A percentile compares a stretch with the other conserved stretches of the same genome.
phyloP scores from a whole-genome alignment of 2,113 vertebrate genomes.

The Columba janthina region DNA sequence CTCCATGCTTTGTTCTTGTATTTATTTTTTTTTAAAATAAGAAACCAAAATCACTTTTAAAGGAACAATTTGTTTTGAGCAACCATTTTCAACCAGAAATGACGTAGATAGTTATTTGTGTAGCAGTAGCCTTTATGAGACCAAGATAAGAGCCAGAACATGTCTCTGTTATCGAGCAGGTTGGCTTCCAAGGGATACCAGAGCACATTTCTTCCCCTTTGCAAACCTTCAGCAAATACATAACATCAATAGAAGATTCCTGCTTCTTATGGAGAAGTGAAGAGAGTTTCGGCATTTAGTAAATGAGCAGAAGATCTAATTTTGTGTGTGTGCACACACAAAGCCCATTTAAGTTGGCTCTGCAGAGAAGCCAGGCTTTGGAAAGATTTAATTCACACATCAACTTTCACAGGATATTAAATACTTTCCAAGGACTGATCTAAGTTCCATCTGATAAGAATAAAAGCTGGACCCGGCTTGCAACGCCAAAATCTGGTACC shows the following conservation, averaged over 20 bases:
- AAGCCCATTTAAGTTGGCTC: not conserved
- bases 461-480: not conserved
- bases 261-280: not conserved
- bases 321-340: not conserved
- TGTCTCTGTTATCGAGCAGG: not conserved
- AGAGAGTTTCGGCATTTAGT: not conserved
- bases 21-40: slow-evolving; percentile 28
- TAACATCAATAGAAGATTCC: not conserved
- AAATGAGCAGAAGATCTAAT: not conserved
- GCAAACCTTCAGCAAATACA: not conserved
- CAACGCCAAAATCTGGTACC: not conserved
- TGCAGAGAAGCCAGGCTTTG: not conserved
- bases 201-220: not conserved
- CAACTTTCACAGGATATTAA: slow-evolving; percentile 16
- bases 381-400: not conserved
- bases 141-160: not conserved
- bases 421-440: not conserved
- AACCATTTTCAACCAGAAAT: slow-evolving; percentile 29
- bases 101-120: not conserved
- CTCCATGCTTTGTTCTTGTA: not conserved
- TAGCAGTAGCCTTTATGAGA: not conserved
- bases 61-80: slow-evolving; percentile 27
- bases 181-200: not conserved
- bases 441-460: slow-evolving; percentile 23
- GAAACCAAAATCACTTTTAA: slow-evolving; percentile 47